Conservation (phyloP, 2,797 vertebrate species). For the Novumbra hubbsi region DNA sequence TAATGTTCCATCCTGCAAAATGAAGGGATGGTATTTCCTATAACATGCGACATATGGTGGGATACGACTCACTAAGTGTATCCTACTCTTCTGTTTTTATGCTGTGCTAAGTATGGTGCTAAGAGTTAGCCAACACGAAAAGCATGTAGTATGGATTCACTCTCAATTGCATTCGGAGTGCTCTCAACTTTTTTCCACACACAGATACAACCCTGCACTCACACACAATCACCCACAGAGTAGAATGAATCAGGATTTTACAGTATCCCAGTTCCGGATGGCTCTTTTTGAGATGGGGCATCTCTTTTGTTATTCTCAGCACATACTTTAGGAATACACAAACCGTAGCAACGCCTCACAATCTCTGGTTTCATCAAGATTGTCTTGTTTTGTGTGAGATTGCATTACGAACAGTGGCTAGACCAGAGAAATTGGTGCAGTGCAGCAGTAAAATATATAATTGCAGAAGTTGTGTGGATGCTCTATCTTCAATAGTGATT, state of each 20-base stretch:
- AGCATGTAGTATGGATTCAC: neutral
- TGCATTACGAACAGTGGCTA: conserved; percentile 52
- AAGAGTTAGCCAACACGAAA: neutral
- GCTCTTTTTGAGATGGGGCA: conserved; percentile 34
- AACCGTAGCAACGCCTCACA: conserved; percentile 25
- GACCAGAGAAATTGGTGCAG: conserved; percentile 64
- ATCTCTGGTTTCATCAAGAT: conserved; percentile 38
- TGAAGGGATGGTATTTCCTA: neutral
- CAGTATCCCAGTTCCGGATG: conserved; percentile 12
- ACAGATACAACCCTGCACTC: neutral
- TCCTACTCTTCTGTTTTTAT: neutral
- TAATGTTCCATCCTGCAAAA: neutral
- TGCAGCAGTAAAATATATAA: conserved; percentile 69
- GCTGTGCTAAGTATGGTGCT: neutral
- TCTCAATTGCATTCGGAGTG: neutral
- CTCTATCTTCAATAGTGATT: conserved; percentile 10
- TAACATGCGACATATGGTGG: neutral
- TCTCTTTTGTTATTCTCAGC: conserved; percentile 4
- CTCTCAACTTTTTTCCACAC: neutral
- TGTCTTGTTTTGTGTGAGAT: conserved; percentile 52
- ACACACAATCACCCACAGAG: conserved; percentile 1
- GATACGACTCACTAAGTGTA: neutral
- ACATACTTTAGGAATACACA: conserved; percentile 31
- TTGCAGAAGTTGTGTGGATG: conserved; percentile 57
- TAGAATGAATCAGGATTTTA: conserved; percentile 29